Evolutionary conservation across 2,797 vertebrate genomes (phyloP).

Genomic region (Urocyon cinereoargenteus): DNA sequence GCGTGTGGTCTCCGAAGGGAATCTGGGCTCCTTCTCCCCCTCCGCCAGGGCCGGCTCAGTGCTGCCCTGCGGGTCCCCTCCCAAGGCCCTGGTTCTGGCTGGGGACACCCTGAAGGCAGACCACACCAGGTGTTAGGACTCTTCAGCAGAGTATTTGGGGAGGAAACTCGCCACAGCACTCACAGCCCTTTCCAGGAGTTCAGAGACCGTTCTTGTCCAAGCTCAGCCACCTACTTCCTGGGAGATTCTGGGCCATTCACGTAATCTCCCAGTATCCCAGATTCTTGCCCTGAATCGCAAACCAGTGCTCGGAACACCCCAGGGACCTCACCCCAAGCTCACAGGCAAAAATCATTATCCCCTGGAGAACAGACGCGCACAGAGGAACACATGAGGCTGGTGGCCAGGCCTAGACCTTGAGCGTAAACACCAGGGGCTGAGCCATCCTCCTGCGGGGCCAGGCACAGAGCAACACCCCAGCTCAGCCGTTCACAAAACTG

Average conservation of each 20-base stretch:
- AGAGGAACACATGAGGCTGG: background rate
- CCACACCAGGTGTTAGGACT: background rate
- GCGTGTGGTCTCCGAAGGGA: background rate
- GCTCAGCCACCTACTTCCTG: background rate
- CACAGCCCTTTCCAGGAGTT: background rate
- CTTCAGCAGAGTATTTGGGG: background rate
- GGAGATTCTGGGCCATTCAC: background rate
- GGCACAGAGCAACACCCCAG: background rate
- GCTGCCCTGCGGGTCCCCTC: background rate
- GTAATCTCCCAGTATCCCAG: background rate
- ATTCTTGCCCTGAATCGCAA: slow-evolving; percentile 4
- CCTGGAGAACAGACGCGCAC: background rate
- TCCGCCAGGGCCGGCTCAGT: background rate
- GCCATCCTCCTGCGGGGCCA: background rate
- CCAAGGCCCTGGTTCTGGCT: background rate
- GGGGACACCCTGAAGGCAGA: background rate
- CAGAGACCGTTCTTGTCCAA: background rate
- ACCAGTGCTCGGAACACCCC: background rate
- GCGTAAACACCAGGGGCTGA: background rate
- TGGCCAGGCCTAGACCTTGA: background rate
- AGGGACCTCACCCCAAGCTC: background rate
- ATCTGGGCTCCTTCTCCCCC: background rate
- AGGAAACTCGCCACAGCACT: background rate
- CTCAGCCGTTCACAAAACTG: background rate
- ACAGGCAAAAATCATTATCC: background rate